phyloP scores from a whole-genome alignment of 2,797 vertebrate species.

The Psittacula derbiana region DNA sequence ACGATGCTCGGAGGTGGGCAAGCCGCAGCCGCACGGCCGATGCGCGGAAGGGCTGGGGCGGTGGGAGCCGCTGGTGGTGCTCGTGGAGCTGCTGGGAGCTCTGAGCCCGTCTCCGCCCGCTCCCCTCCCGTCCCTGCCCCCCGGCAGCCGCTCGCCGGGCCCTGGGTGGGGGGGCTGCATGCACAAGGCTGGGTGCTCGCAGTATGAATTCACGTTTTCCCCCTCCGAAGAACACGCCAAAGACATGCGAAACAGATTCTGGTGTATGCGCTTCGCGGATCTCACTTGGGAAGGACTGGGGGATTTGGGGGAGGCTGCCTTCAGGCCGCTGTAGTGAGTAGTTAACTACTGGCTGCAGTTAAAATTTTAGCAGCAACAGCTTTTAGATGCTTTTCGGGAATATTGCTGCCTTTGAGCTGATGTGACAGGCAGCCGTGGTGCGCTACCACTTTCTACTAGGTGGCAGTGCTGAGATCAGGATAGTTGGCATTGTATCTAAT shows the following conservation, averaged over 20 bases:
- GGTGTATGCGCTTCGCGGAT: not conserved
- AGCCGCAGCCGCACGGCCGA: not conserved
- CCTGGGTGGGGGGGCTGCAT: not conserved
- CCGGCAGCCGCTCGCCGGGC: not conserved
- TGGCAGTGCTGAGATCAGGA: slow-evolving; percentile 29
- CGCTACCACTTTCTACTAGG: not conserved
- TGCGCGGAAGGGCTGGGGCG: not conserved
- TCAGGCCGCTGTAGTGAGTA: not conserved
- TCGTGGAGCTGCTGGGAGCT: not conserved
- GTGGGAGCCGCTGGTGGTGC: not conserved
- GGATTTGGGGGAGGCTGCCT: not conserved
- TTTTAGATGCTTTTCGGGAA: not conserved
- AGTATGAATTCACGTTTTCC: accelerated
- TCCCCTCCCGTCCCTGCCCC: not conserved
- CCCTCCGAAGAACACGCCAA: accelerated
- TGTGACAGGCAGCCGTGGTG: not conserved
- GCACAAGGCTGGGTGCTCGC: not conserved
- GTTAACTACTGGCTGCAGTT: not conserved
- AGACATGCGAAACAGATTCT: not conserved
- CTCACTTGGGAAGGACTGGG: not conserved
- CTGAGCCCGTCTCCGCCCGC: not conserved
- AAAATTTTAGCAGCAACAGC: slow-evolving; percentile 8
- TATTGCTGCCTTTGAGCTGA: not conserved
- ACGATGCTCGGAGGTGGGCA: not conserved
- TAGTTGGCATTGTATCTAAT: not conserved